phyloP scores from a whole-genome alignment of 2,113 vertebrate species.

The Crotalus viridis region DNA sequence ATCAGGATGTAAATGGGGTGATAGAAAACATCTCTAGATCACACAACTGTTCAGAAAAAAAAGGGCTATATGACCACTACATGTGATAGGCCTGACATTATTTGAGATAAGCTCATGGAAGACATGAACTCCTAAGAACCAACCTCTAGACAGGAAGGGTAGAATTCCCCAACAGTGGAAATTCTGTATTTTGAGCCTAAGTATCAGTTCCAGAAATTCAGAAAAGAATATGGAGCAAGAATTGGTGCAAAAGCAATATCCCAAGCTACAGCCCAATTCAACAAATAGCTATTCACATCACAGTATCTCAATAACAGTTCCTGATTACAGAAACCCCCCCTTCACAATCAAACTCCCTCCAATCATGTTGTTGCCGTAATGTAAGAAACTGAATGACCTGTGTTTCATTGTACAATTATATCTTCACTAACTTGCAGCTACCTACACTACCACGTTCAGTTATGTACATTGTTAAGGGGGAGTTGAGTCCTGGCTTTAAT shows the following conservation, averaged over 20 bases:
- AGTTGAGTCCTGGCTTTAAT: neutral
- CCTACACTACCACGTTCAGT: too few relatives aligned
- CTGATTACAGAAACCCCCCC: too few relatives aligned
- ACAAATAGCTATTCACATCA: too few relatives aligned
- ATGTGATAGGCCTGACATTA: neutral
- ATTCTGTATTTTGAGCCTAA: neutral
- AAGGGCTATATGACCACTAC: neutral
- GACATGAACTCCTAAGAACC: neutral
- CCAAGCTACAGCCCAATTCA: neutral
- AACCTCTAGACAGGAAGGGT: neutral
- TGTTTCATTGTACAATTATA: too few relatives aligned
- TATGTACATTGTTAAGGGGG: too few relatives aligned
- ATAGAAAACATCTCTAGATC: neutral
- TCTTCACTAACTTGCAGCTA: too few relatives aligned
- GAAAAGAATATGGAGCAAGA: too few relatives aligned
- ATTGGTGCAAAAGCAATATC: neutral
- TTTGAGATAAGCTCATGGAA: neutral
- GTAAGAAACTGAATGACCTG: too few relatives aligned
- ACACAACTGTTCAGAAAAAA: neutral
- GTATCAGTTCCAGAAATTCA: neutral
- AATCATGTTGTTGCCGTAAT: too few relatives aligned
- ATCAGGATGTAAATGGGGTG: too few relatives aligned
- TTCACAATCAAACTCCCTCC: too few relatives aligned
- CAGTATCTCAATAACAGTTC: too few relatives aligned
- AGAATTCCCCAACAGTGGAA: neutral